Evolutionary conservation across 2,888 invertebrate genomes (phyloP), one percentile per base, ranked within the genome.

Genomic region (Nineta flava): DNA sequence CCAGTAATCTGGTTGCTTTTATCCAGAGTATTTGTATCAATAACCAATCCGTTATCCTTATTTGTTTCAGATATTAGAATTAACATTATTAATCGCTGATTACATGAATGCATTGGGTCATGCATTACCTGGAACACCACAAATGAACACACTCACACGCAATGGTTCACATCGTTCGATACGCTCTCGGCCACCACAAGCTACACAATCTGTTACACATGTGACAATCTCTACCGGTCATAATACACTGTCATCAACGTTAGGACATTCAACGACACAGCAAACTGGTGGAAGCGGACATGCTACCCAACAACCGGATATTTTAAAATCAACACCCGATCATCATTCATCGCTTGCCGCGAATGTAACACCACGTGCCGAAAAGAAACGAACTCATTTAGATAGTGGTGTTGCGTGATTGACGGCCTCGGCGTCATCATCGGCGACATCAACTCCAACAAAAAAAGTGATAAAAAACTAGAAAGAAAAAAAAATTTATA

Each of bases 61-160:
- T 47, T 40, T 48, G 49, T 58, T 60, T 2, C 68, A 84, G 83
- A 92, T 93, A 67, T 75, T 87, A 50, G 92, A 93, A 72, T 79
- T 93, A 52, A 93, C 93, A 0, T 74, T 92, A 54, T 72, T 93
- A 21, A 91, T 92, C 61, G 92, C 93, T 19, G 93, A 93, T 69
- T 93, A 93, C 67, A 93, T 92, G 81, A 93, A 93, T 70, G 86
- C 90, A 0, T 65, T 88, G 56, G 82, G 83, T 0, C 80, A 82
- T 50, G 78, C 81, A 41, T 70, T 76, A 51, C 79, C 84, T 0
- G 84, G 83, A 6, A 87, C 87, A 0, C 87, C 88, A 0, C 82
- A 82, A 56, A 77, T 85, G 76, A 83, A 81, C 61, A 84, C 87
- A 0, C 71, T 87, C 9, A 84, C 87, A 1, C 70, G 83, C 9